phyloP scores from a whole-genome alignment of 2,888 invertebrate species.

The Sinotaia quadrata region DNA sequence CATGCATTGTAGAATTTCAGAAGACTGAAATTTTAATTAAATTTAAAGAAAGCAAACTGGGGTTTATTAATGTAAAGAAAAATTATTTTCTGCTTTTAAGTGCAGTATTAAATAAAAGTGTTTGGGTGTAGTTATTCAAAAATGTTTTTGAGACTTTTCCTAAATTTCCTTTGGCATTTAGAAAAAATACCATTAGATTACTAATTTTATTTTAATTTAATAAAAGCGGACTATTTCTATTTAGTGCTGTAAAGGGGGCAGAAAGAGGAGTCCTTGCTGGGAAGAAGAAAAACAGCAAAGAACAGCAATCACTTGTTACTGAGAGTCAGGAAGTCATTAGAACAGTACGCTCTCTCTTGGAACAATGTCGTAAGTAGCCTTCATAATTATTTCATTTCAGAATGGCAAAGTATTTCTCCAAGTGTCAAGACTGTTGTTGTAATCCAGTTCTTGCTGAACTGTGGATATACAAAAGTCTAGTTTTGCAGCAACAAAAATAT shows the following conservation, averaged over 20 bases:
- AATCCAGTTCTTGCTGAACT: neutral
- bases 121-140: too few relatives aligned
- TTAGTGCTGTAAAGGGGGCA: constrained; percentile 15
- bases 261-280: constrained; percentile 18
- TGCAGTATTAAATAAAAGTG: too few relatives aligned
- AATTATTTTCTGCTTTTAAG: too few relatives aligned
- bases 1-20: too few relatives aligned
- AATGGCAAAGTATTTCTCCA: too few relatives aligned
- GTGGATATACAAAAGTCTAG: neutral
- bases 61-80: too few relatives aligned
- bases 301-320: constrained; percentile 45
- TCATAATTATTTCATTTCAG: neutral
- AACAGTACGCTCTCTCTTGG: constrained; percentile 61
- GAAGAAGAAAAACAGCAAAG: constrained; percentile 37
- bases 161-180: too few relatives aligned
- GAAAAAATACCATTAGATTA: neutral
- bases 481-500: neutral
- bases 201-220: neutral
- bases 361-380: constrained; percentile 61
- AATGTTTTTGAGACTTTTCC: too few relatives aligned
- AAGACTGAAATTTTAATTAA: too few relatives aligned
- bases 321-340: constrained; percentile 65
- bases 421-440: neutral
- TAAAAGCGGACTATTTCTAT: neutral
- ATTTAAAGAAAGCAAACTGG: too few relatives aligned